phyloP scores from a whole-genome alignment of 2,888 invertebrate species.

The Nemurella pictetii region DNA sequence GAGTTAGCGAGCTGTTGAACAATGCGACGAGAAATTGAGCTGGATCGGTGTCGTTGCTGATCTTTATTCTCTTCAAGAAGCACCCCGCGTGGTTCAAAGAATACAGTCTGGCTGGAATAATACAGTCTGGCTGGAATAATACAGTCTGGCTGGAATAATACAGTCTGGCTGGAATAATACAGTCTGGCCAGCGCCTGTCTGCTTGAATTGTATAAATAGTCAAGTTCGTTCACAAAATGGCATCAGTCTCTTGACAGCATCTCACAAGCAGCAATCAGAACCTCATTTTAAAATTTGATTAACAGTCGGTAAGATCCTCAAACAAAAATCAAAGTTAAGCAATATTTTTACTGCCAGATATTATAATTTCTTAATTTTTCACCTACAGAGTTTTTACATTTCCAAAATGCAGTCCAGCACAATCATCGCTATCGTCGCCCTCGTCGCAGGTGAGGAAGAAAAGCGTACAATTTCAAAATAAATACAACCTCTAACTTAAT shows the following conservation, averaged over 20 bases:
- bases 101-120: background rate
- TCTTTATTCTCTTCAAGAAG: background rate
- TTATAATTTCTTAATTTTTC: background rate
- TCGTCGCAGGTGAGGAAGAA: background rate
- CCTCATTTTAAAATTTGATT: too few relatives aligned
- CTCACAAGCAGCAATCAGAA: background rate
- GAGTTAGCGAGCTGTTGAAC: background rate
- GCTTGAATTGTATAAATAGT: background rate
- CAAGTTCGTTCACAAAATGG: background rate
- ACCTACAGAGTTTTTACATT: too few relatives aligned
- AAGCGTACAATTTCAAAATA: background rate
- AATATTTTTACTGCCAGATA: too few relatives aligned
- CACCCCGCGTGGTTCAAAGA: background rate
- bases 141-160: background rate
- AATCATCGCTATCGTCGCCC: background rate
- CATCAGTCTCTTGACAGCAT: background rate
- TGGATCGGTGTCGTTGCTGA: too few relatives aligned
- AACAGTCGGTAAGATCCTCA: too few relatives aligned
- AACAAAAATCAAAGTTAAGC: too few relatives aligned
- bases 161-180: too few relatives aligned
- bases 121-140: background rate
- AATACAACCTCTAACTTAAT: background rate
- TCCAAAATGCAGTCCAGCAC: background rate
- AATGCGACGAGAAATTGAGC: background rate
- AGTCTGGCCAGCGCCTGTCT: too few relatives aligned